Evolutionary conservation across 2,888 invertebrate genomes (phyloP).

Genomic region (Serripes groenlandicus): DNA sequence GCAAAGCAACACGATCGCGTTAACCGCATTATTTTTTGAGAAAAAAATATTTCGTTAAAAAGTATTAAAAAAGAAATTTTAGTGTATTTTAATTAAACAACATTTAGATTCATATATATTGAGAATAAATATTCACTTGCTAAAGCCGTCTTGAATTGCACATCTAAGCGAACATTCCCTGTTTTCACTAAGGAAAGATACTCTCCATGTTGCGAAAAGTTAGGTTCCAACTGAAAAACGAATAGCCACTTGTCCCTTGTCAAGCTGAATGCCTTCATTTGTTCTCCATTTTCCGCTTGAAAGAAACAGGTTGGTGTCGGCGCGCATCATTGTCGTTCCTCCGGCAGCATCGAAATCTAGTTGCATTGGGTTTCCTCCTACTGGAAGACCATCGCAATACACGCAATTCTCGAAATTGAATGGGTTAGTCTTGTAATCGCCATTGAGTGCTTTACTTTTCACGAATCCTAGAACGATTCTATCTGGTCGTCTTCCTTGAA

Average conservation of each 20-base stretch:
- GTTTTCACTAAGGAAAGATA: constrained; percentile 27
- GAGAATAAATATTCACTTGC: constrained; percentile 7
- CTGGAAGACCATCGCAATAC: constrained; percentile 26
- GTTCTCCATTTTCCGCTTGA: constrained; percentile 28
- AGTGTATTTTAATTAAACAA: too few relatives aligned
- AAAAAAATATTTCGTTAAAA: too few relatives aligned
- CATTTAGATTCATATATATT: too few relatives aligned
- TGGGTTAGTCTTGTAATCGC: constrained; percentile 39
- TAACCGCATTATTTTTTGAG: too few relatives aligned
- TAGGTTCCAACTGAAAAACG: constrained; percentile 18
- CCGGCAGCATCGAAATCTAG: background rate
- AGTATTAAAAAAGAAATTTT: too few relatives aligned
- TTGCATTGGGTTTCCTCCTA: background rate
- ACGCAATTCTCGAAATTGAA: constrained; percentile 18
- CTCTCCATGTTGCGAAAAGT: constrained; percentile 20
- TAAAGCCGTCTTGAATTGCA: constrained; percentile 11
- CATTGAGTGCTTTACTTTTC: constrained; percentile 37
- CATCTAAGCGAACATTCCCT: constrained; percentile 35
- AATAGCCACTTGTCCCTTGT: constrained; percentile 22
- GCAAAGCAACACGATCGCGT: too few relatives aligned
- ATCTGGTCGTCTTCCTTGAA: constrained; percentile 36
- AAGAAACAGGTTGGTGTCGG: constrained; percentile 25
- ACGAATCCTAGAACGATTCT: constrained; percentile 44
- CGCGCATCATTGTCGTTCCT: constrained; percentile 14
- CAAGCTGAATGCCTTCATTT: constrained; percentile 24